phyloP scores from a whole-genome alignment of 2,797 vertebrate genomes.

The Acrossocheilus fasciatus region DNA sequence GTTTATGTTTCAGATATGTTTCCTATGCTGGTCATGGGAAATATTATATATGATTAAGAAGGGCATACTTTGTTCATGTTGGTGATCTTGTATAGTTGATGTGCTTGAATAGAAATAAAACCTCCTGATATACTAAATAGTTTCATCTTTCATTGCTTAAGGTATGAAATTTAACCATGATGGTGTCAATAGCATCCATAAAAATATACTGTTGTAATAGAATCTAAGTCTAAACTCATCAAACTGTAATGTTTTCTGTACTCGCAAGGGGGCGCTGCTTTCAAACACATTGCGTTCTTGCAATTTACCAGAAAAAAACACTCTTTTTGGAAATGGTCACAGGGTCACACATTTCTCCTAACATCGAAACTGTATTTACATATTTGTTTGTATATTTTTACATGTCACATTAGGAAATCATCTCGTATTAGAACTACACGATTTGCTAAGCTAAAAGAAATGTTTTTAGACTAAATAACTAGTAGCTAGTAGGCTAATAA shows the following conservation, averaged over 20 bases:
- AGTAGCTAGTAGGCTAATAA: too few relatives aligned
- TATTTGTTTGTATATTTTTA: neutral
- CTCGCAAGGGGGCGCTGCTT: conserved; percentile 7
- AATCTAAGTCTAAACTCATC: neutral
- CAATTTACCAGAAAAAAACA: neutral
- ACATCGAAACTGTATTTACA: neutral
- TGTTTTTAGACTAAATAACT: neutral
- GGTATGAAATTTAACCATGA: neutral
- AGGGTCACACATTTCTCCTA: neutral
- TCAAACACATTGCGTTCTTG: neutral
- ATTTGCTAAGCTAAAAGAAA: neutral
- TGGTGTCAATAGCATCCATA: neutral
- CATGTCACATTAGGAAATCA: neutral
- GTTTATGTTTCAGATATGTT: conserved; percentile 62
- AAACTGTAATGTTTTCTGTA: neutral
- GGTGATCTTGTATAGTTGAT: conserved; percentile 24
- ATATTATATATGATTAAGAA: conserved; percentile 12
- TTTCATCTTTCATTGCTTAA: neutral
- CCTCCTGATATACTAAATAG: neutral
- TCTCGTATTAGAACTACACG: neutral
- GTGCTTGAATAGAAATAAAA: conserved; percentile 42
- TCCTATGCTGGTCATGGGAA: conserved; percentile 81
- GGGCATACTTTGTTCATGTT: neutral
- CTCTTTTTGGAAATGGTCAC: neutral
- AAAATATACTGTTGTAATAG: neutral